Conservation (phyloP, 1,140 invertebrate species). For the Drosophila murphyi region DNA sequence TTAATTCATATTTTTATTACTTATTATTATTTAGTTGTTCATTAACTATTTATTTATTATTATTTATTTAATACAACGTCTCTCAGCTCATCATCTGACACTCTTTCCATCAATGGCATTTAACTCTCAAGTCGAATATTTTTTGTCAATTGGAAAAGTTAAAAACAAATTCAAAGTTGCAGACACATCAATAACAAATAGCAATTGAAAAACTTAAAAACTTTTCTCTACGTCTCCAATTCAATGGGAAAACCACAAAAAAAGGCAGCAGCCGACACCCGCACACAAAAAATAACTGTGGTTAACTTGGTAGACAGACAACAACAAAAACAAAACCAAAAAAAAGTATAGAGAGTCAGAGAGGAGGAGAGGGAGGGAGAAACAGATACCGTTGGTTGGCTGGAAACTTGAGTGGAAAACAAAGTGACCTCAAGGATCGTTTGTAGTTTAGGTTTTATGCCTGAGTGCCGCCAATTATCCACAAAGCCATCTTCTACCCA, state of each 20-base stretch:
- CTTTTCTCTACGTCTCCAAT: constrained; percentile 19
- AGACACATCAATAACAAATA: constrained; percentile 49
- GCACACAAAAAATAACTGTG: constrained; percentile 47
- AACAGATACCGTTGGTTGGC: constrained; percentile 18
- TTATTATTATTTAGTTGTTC: background rate
- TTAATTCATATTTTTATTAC: background rate
- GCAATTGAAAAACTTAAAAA: constrained; percentile 40
- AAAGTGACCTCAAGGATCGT: constrained; percentile 59
- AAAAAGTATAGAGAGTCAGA: background rate
- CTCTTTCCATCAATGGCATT: background rate
- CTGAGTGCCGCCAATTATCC: constrained; percentile 62
- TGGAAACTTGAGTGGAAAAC: constrained; percentile 40
- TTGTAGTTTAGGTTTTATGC: constrained; percentile 60
- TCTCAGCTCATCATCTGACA: background rate
- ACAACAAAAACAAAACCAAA: constrained; percentile 20
- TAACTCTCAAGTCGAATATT: background rate
- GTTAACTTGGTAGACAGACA: constrained; percentile 50
- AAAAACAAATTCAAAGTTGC: constrained; percentile 7
- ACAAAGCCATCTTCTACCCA: background rate
- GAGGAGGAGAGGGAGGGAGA: constrained; percentile 1
- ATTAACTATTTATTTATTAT: background rate
- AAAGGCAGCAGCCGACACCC: constrained; percentile 33
- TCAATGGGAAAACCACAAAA: constrained; percentile 8
- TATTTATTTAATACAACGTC: background rate
- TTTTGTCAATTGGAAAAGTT: constrained; percentile 15